These are phyloP conservation scores for Philaenus spumarius DNA, from an alignment of 1,140 invertebrate genomes.

Conservation along the genomic window DNA sequence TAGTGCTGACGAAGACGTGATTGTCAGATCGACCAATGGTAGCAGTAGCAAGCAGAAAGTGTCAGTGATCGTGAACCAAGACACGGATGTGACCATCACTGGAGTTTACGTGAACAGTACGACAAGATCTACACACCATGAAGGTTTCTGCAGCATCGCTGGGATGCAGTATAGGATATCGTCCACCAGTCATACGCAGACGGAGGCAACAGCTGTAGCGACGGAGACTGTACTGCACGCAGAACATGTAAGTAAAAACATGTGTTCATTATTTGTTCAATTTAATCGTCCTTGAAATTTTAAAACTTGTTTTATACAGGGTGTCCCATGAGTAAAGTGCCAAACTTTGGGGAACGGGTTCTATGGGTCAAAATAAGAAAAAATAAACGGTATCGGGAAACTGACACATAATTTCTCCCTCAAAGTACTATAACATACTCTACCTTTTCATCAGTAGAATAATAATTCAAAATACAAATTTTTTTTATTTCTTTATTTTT, in stretches of 20 bases:
- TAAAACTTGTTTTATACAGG: no score
- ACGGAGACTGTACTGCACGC: conserved; percentile 45
- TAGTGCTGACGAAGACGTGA: conserved; percentile 24
- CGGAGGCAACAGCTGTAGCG: conserved; percentile 64
- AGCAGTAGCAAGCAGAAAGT: conserved; percentile 47
- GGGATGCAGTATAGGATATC: conserved; percentile 76
- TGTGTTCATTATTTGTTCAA: no score
- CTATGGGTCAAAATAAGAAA: no score
- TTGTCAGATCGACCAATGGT: conserved; percentile 22
- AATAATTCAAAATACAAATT: no score
- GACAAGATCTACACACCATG: conserved; percentile 64
- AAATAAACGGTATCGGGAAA: no score
- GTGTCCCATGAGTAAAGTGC: no score
- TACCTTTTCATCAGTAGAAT: no score
- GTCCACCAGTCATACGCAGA: conserved; percentile 68
- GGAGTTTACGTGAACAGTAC: conserved; percentile 68
- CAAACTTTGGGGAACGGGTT: no score
- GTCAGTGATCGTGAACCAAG: conserved; percentile 67
- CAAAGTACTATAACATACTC: no score
- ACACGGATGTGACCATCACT: conserved; percentile 79
- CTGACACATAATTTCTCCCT: no score
- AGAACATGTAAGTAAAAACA: conserved; percentile 24
- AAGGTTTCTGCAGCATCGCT: conserved; percentile 72
- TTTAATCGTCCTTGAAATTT: no score
- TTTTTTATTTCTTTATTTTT: no score